Percentiles rank a stretch among this genome's conserved stretches.
phyloP scores from a whole-genome alignment of 2,888 invertebrate genomes.

The Pyrrhia umbra region DNA sequence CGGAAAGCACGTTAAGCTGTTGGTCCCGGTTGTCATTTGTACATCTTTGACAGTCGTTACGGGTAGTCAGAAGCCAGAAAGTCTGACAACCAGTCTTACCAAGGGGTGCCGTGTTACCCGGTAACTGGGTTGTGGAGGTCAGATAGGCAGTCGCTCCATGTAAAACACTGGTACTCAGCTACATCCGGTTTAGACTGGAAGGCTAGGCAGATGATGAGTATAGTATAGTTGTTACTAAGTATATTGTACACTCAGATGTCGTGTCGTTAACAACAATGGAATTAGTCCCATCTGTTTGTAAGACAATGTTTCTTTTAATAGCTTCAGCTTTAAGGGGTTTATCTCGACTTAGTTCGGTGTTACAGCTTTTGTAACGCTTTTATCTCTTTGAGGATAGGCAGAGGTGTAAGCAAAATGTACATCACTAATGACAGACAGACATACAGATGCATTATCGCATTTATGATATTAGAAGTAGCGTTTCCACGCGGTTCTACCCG shows the following conservation, averaged over 20 bases:
- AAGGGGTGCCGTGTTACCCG: no score
- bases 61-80: no score
- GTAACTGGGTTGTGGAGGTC: no score
- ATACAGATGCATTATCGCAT: background rate
- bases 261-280: slow-evolving; percentile 29
- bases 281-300: slow-evolving; percentile 17
- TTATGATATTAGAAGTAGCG: background rate
- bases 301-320: slow-evolving; percentile 50
- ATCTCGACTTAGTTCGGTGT: slow-evolving; percentile 12
- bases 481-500: background rate
- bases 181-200: background rate
- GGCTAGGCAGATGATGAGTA: no score
- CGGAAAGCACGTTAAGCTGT: no score
- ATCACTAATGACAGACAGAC: background rate
- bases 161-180: background rate
- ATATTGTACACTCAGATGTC: background rate
- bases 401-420: slow-evolving; percentile 3
- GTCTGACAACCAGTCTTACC: no score
- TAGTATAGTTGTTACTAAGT: background rate
- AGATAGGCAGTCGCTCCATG: no score
- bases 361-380: slow-evolving; percentile 18
- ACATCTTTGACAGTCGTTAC: no score
- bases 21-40: no score
- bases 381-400: slow-evolving; percentile 3
- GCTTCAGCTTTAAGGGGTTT: slow-evolving; percentile 22